These are phyloP conservation scores for Bactericera cockerelli DNA, from an alignment of 1,140 invertebrate species.

Conservation along the genomic window DNA sequence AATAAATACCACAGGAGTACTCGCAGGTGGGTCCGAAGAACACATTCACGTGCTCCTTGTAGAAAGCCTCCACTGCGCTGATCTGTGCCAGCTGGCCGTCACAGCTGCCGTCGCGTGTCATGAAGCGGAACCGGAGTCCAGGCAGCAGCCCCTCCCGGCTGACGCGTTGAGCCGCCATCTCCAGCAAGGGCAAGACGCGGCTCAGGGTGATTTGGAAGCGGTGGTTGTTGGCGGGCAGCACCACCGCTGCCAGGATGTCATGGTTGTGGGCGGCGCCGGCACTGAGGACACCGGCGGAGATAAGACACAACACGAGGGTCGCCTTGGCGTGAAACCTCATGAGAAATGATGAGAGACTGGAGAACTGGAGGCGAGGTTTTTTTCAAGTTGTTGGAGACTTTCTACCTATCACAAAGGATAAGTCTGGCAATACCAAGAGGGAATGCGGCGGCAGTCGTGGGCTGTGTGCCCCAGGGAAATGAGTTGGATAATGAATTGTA, in stretches of 20 bases:
- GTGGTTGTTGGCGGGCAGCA: neutral
- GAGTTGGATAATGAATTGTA: too few relatives aligned
- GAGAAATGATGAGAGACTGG: too few relatives aligned
- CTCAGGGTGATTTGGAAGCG: neutral
- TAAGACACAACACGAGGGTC: too few relatives aligned
- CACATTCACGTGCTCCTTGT: slow-evolving; percentile 36
- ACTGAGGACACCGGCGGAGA: too few relatives aligned
- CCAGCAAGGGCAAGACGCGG: neutral
- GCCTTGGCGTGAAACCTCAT: too few relatives aligned
- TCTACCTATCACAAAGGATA: too few relatives aligned
- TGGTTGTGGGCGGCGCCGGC: too few relatives aligned
- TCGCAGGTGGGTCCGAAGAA: slow-evolving; percentile 60
- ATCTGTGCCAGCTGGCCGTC: neutral
- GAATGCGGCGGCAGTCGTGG: too few relatives aligned
- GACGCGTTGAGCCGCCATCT: neutral
- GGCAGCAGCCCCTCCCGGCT: neutral
- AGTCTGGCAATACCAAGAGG: too few relatives aligned
- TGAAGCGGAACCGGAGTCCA: neutral
- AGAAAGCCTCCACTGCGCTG: neutral
- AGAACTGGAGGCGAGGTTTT: too few relatives aligned
- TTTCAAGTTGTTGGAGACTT: too few relatives aligned
- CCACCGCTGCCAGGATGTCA: neutral
- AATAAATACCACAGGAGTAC: slow-evolving; percentile 56
- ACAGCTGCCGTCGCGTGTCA: neutral
- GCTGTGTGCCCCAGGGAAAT: too few relatives aligned